phyloP scores from a whole-genome alignment of 1,140 invertebrate species.

The Drosophila carrolli region DNA sequence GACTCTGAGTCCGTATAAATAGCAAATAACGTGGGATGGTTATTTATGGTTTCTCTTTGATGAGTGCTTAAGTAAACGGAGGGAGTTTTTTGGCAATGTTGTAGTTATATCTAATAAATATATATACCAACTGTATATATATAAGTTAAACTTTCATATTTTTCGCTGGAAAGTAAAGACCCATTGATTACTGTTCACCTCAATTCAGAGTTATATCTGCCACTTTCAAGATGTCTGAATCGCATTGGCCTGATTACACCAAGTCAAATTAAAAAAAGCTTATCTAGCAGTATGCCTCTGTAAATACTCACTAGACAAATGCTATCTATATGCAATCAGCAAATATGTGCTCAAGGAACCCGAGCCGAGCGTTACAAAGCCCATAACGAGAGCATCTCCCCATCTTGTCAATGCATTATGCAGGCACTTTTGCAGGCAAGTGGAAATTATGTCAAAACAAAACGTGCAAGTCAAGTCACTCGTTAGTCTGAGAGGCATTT shows the following conservation, averaged over 20 bases:
- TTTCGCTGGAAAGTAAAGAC: too few species aligned
- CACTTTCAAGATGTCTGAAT: constrained; percentile 6
- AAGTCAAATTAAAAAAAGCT: constrained; percentile 9
- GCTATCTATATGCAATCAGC: constrained; percentile 79
- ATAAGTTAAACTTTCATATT: too few species aligned
- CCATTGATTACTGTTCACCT: not conserved
- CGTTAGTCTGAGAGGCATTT: constrained; percentile 58
- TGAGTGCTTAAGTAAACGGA: too few species aligned
- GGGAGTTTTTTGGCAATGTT: too few species aligned
- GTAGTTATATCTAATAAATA: too few species aligned
- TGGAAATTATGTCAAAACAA: constrained; percentile 79
- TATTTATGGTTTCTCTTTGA: not conserved
- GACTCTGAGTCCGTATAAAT: constrained; percentile 32
- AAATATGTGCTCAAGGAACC: constrained; percentile 59
- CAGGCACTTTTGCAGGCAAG: constrained; percentile 64
- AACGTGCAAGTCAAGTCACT: constrained; percentile 66
- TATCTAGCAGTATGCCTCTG: constrained; percentile 30
- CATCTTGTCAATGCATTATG: constrained; percentile 58
- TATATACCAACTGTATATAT: too few species aligned
- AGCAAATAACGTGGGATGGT: constrained; percentile 24
- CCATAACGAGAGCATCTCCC: constrained; percentile 9
- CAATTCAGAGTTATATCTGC: not conserved
- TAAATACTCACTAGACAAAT: constrained; percentile 63
- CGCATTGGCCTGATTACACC: constrained; percentile 28
- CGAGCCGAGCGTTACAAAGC: not conserved